phyloP scores from a whole-genome alignment of 2,113 vertebrate species.

The Crotophaga sulcirostris region DNA sequence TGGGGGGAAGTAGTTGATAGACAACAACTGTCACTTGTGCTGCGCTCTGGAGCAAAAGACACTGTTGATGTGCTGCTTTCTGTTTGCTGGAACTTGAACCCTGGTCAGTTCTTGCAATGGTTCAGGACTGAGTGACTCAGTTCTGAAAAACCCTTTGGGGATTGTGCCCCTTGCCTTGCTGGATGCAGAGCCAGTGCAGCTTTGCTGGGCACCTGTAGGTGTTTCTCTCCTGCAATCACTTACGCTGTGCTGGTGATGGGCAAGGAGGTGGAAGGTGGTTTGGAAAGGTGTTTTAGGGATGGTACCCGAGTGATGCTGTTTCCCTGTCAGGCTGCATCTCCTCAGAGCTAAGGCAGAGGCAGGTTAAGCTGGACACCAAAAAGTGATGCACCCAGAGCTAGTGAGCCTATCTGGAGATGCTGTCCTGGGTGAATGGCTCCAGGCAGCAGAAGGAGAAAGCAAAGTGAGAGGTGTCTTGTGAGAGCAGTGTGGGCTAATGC shows the following conservation, averaged over 20 bases:
- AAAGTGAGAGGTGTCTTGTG: background rate
- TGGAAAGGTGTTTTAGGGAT: accelerated
- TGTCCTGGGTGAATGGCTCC: background rate
- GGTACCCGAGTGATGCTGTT: accelerated
- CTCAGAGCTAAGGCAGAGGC: background rate
- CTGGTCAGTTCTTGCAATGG: background rate
- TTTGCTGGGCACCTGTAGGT: too few species aligned
- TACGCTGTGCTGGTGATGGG: accelerated
- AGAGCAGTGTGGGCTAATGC: accelerated
- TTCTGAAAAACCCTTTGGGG: accelerated
- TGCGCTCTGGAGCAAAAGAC: background rate
- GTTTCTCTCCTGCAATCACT: background rate
- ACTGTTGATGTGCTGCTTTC: accelerated
- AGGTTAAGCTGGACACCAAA: background rate
- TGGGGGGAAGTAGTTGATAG: background rate
- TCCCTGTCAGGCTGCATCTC: background rate
- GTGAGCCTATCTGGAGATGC: accelerated
- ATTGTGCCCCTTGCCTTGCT: background rate
- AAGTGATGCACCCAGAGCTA: accelerated
- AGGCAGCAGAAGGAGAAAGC: background rate
- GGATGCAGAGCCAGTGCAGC: background rate
- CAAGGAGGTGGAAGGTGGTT: background rate
- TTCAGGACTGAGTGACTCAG: accelerated
- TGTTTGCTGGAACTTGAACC: background rate
- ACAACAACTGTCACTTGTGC: accelerated